These are phyloP conservation scores for Jordanella pulchra DNA, from an alignment of 2,797 vertebrate species.

Conservation along the genomic window DNA sequence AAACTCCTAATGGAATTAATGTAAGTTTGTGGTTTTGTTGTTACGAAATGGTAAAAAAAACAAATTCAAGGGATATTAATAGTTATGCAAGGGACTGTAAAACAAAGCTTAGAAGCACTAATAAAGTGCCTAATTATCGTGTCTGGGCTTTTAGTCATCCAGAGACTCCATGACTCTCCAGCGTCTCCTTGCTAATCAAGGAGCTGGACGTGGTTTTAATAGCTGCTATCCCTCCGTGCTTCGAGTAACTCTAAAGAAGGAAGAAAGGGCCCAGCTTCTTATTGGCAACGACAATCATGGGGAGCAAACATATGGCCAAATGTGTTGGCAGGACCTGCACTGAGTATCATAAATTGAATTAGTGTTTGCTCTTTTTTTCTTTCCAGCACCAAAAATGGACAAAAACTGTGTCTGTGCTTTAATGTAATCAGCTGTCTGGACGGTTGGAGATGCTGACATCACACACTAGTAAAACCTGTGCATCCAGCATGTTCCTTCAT, in stretches of 20 bases:
- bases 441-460: slow-evolving; percentile 61
- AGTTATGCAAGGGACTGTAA: slow-evolving; percentile 1
- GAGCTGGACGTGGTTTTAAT: slow-evolving; percentile 60
- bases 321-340: slow-evolving; percentile 63
- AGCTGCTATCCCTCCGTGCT: slow-evolving; percentile 45
- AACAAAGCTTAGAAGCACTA: slow-evolving; percentile 24
- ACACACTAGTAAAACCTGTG: slow-evolving; percentile 48
- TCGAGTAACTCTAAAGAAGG: slow-evolving; percentile 57
- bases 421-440: slow-evolving; percentile 69
- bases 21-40: not conserved
- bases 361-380: slow-evolving; percentile 66
- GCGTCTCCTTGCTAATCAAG: slow-evolving; percentile 51
- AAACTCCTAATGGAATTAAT: not conserved
- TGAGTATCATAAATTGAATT: slow-evolving; percentile 74
- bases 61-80: not conserved
- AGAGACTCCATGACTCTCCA: slow-evolving; percentile 45
- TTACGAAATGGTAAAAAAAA: not conserved
- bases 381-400: slow-evolving; percentile 79
- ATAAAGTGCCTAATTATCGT: slow-evolving; percentile 51
- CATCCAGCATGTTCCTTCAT: slow-evolving; percentile 48
- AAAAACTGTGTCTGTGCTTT: slow-evolving; percentile 68
- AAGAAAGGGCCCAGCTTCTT: slow-evolving; percentile 51
- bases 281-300: slow-evolving; percentile 67
- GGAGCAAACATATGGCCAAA: slow-evolving; percentile 72
- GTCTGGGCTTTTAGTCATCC: slow-evolving; percentile 44